Evolutionary conservation across 1,140 invertebrate genomes (phyloP), one percentile per base, ranked within the genome.

Genomic region (Trichogramma pretiosum): DNA sequence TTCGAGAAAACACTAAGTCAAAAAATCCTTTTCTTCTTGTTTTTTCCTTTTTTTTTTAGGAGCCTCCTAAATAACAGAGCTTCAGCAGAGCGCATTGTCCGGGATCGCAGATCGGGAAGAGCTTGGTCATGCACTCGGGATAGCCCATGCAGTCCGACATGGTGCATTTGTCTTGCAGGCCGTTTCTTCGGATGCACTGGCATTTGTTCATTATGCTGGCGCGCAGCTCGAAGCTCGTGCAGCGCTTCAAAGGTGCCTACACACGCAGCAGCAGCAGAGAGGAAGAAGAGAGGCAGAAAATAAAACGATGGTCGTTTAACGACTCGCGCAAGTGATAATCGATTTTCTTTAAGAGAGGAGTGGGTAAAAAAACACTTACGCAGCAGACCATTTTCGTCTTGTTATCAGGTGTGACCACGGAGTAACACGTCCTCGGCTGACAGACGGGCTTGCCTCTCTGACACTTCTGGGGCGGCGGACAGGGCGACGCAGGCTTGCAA

Each of bases 111-210:
- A 78, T 67, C 1, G 84, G 83, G 45, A 79, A 77, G 2, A 83
- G 76, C 54, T 79, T 73, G 13, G 75, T 77, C 58, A 83, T 65
- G 55, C 84, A 86, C 18, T 77, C 73, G 0, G 82, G 81, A 36
- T 77, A 65, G 19, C 83, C 83, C 49, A 78, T 77, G 55, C 84
- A 86, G 45, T 81, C 75, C 28, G 73, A 77, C 18, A 84, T 70
- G 17, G 77, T 75, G 54, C 84, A 87, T 45, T 82, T 77, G 57
- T 86, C 83, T 62, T 87, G 84, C 5, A 87, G 64, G 1, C 84
- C 84, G 64, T 87, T 85, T n/a, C 81, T 74, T 55, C 79, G 83
- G 37, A 83, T 79, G 56, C 84, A 87, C 48, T 84, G 77, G 54
- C 84, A 87, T 44, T 77, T 77, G 52, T 82, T 77, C 59, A 84